Base-by-base conservation (phyloP, 2,113 vertebrate species). In the Oryzias celebensis region DNA sequence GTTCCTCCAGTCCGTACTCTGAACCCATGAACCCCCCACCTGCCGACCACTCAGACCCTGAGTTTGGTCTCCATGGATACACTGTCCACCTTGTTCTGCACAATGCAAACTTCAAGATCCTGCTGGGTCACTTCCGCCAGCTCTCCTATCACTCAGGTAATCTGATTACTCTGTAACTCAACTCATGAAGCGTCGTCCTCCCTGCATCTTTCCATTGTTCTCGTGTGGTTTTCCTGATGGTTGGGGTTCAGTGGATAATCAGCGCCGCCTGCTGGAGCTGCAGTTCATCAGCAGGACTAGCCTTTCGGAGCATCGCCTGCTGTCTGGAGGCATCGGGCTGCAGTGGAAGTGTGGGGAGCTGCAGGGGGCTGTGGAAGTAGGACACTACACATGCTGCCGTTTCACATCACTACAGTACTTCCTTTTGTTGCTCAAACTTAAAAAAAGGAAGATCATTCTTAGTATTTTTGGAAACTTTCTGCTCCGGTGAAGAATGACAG, bases 41-140 rank as follows among this genome's bases (percentile, higher is more conserved):
- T 0, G 14, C 1, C 3, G 68, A 52, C 2, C 0, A 23, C 5
- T 68, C 12, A 0, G 77, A 73, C 50, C 74, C 69, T 1, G 26
- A 65, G 13, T 62, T 58, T 0, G 67, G 69, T 45, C 66, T 78
- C 0, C 76, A 59, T 0, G 54, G 55, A n/a, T 85, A 75, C 82
- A 51, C 51, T 0, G 60, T 88, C 49, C 77, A 87, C 62, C 62
- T 87, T 0, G 62, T 71, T n/a, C 75, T 88, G 31, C 82, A 88
- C 77, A 80, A 65, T 72, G 77, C 75, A 0, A 28, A 20, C 31
- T 41, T 59, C 0, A 23, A 69, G 58, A 75, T 85, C 56, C 62
- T 82, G 78, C 68, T 62, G 0, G 60, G 62, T n/a, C 24, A 68
- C 69, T 86, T 85, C 61, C 2, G 4, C 18, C 53, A 31, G 7